Conservation (phyloP, 2,888 invertebrate genomes). For the Ptilodon capucinus region DNA sequence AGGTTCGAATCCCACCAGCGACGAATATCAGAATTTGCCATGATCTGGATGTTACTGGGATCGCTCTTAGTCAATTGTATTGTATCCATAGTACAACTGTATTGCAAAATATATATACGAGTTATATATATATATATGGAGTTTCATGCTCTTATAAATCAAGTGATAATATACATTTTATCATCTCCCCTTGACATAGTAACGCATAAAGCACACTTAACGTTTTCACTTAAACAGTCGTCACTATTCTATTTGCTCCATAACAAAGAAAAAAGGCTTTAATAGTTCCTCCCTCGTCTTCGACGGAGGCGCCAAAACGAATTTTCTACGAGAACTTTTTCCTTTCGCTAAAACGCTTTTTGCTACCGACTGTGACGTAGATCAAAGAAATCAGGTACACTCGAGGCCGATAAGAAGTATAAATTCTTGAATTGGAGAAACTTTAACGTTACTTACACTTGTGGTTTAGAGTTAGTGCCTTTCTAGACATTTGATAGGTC, state of each 20-base stretch:
- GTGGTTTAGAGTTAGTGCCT: neutral
- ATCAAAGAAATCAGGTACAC: conserved; percentile 55
- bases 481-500: conserved; percentile 1
- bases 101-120: no score
- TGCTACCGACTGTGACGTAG: conserved; percentile 44
- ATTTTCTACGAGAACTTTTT: conserved; percentile 47
- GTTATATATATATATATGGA: no score
- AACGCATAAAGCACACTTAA: conserved; percentile 10
- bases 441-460: conserved; percentile 11
- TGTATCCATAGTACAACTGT: no score
- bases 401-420: conserved; percentile 36
- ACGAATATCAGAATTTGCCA: no score
- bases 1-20: no score
- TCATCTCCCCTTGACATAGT: conserved; percentile 9
- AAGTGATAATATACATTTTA: neutral
- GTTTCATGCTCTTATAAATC: no score
- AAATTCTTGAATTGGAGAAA: conserved; percentile 31
- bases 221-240: conserved; percentile 22
- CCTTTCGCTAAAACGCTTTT: conserved; percentile 48
- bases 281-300: conserved; percentile 39
- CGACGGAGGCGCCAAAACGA: conserved; percentile 42
- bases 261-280: conserved; percentile 37
- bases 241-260: conserved; percentile 33
- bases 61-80: no score
- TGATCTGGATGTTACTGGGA: no score